Base-by-base conservation (phyloP, 1,140 invertebrate genomes). In the Bombus impatiens region DNA sequence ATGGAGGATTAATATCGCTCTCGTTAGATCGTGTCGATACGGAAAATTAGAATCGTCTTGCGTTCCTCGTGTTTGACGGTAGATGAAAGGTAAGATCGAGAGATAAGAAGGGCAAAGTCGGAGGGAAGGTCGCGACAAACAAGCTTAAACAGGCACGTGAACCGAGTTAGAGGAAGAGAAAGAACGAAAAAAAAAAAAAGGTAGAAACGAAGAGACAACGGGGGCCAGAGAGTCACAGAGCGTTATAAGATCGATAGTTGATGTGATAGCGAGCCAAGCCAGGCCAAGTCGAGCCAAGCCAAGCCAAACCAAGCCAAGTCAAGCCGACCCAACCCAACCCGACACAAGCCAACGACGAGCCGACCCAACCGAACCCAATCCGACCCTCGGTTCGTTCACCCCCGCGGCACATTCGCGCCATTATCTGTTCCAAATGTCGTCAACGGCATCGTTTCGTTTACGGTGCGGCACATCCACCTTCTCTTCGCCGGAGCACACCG, bases 351-450 rank as follows among this genome's bases (percentile, higher is more conserved):
- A 89, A 32, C 74, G 65, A 47, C 75, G 75, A 84, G 75, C 65
- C 82, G 75, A 78, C 75, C 76, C 47, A 84, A 92, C 93, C 75
- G 87, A 92, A 90, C 91, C 92, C 91, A 89, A 91, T 88, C 85
- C 93, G 88, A 93, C 92, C 92, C 93, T 94, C 93, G 93, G 95
- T 95, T 95, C 94, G 94, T 95, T 95, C 94, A 95, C 94, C 94
- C 94, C 93, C 94, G 90, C 92, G 93, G 92, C 92, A 94, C 94
- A 94, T 95, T 95, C 94, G 92, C 94, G 93, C 94, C 94, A 95
- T 95, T 95, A 95, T 95, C 94, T 94, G 93, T 94, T 94, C 94
- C 93, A 93, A 95, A 95, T 94, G 94, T 95, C 94, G 94, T 94
- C 94, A 93, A 91, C 92, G 92, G 90, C 93, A 92, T 94, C 94